Evolutionary conservation across 2,888 invertebrate genomes (phyloP).

Genomic region (Scelioninae gen. 2): DNA sequence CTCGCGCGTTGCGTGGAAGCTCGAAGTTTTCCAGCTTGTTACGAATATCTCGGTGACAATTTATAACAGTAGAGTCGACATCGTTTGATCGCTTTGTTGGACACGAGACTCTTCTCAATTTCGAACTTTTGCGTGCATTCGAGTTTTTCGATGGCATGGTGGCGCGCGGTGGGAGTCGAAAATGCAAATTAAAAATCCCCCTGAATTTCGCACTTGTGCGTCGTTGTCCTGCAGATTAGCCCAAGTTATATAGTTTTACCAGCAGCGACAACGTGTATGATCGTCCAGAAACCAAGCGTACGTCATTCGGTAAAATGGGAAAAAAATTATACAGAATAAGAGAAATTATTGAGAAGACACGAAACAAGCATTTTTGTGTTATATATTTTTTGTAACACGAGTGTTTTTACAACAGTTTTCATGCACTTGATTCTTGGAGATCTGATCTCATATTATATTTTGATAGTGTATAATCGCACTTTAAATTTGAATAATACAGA

Average conservation of each 20-base stretch:
- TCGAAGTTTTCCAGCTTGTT: too few species aligned
- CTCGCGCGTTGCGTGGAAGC: too few species aligned
- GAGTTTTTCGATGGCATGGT: conserved; percentile 28
- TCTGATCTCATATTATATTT: conserved; percentile 66
- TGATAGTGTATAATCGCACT: conserved; percentile 63
- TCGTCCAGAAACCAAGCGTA: conserved; percentile 65
- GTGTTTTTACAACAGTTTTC: conserved; percentile 68
- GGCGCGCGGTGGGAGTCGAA: conserved; percentile 2
- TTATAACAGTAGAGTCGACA: too few species aligned
- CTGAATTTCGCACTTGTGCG: conserved; percentile 18
- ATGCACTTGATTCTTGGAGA: conserved; percentile 69
- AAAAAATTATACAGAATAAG: conserved; percentile 45
- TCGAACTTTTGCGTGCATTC: conserved; percentile 30
- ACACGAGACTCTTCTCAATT: too few species aligned
- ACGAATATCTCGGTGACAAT: too few species aligned
- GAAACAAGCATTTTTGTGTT: conserved; percentile 64
- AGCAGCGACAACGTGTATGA: conserved; percentile 74
- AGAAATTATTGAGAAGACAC: conserved; percentile 9
- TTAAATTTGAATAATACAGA: conserved; percentile 64
- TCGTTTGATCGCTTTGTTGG: too few species aligned
- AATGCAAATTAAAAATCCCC: background rate
- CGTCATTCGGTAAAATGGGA: conserved; percentile 61
- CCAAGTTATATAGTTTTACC: conserved; percentile 67
- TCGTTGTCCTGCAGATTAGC: conserved; percentile 41
- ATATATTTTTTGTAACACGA: conserved; percentile 64